Base-by-base conservation (phyloP, 2,888 invertebrate species). In the Cremastinae sp. region DNA sequence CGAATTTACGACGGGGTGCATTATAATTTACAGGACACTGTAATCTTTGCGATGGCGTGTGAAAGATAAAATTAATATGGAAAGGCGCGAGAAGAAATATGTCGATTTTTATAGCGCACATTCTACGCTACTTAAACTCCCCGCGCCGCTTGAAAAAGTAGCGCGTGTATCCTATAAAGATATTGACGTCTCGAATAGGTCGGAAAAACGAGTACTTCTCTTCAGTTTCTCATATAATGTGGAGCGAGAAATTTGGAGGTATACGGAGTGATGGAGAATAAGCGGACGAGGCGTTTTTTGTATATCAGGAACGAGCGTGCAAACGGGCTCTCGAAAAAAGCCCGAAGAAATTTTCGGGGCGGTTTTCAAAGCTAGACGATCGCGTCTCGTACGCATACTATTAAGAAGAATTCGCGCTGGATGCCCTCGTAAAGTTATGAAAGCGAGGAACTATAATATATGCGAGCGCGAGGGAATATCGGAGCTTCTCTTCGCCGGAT, bases 51-150 rank as follows among this genome's bases (percentile, higher is more conserved):
- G 69, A 70, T 74, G 59, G 65, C 64, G 65, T 73, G 77, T 47
- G 53, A 73, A 73, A 58, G 65, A 65, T 65, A 59, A 73, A 66
- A 61, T 77, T 74, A 74, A 70, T 70, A 65, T 59, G 59, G 43
- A 28, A n/a, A 36, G 47, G n/a, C 56, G 28, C 36, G 51, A 53
- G 64, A 61, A 62, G 56, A 68, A 41, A 8, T 53, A 54, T 14
- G 20, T 36, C 34, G 22, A 9, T 16, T 81, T 81, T 79, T 79
- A 81, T 81, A 75, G 71, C 78, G 79, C 79, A 79, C 77, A 77
- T 77, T 36, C 61, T 74, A 74, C 5, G 28, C 2, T 28, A 5
- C 28, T 28, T 28, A 28, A n/a, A n/a, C n/a, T n/a, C n/a, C n/a
- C n/a, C n/a, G n/a, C n/a, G n/a, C 5, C 28, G 2, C 5, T 28